phyloP scores from a whole-genome alignment of 2,797 vertebrate species.

The Anguilla marmorata region DNA sequence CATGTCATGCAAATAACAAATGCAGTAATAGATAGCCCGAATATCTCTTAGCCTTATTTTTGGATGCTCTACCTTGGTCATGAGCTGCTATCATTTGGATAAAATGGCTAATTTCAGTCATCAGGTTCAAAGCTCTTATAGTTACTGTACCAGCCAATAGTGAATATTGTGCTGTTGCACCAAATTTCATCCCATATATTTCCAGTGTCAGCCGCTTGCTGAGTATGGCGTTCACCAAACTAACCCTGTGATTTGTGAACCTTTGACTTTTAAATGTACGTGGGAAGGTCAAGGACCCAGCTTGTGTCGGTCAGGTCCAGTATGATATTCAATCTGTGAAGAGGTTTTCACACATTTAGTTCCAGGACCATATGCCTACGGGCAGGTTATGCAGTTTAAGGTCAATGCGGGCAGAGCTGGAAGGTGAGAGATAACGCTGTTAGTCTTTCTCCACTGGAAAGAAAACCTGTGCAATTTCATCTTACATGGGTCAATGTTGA shows the following conservation, averaged over 20 bases:
- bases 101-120: not conserved
- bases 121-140: not conserved
- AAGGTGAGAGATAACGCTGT: constrained; percentile 21
- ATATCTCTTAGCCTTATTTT: not conserved
- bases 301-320: not conserved
- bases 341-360: constrained; percentile 13
- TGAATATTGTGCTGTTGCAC: not conserved
- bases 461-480: not conserved
- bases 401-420: constrained; percentile 7
- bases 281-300: constrained; percentile 12
- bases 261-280: constrained; percentile 20
- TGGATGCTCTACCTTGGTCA: not conserved
- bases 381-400: constrained; percentile 5
- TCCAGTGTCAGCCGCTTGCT: not conserved
- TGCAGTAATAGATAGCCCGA: no score
- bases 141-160: not conserved
- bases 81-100: not conserved
- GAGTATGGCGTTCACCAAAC: not conserved
- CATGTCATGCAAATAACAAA: no score
- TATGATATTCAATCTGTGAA: not conserved
- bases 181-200: not conserved
- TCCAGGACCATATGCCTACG: not conserved
- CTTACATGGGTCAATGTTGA: not conserved
- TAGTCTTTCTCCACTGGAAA: constrained; percentile 17
- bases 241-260: not conserved